A percentile compares a stretch with the other conserved stretches of the same genome.
Evolutionary conservation across 2,888 invertebrate genomes (phyloP).

Genomic region (Drosophila mimica): DNA sequence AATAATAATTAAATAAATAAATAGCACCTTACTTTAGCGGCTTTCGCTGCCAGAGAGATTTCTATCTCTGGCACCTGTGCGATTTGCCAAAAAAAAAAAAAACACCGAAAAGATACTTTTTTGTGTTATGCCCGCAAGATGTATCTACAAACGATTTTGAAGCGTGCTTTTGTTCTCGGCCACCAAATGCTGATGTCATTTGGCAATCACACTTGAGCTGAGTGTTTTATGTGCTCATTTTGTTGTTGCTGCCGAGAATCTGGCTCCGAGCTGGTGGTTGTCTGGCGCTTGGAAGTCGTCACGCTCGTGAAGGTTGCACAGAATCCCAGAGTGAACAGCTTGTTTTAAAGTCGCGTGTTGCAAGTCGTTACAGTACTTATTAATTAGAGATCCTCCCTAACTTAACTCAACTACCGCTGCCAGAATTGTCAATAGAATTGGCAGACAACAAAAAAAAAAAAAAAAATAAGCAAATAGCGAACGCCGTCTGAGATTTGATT

Average conservation of each 20-base stretch:
- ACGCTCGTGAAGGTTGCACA: constrained; percentile 64
- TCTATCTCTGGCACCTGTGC: constrained; percentile 40
- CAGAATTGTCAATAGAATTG: constrained; percentile 59
- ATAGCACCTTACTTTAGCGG: constrained; percentile 12
- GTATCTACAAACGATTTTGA: constrained; percentile 17
- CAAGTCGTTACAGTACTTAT: constrained; percentile 24
- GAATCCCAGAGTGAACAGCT: constrained; percentile 37
- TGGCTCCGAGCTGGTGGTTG: constrained; percentile 16
- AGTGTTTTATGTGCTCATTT: constrained; percentile 33
- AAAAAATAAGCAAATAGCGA: not conserved
- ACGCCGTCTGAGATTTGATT: constrained; percentile 34
- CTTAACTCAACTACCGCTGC: constrained; percentile 12
- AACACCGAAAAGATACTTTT: constrained; percentile 44
- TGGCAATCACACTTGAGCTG: constrained; percentile 66
- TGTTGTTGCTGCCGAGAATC: constrained; percentile 21
- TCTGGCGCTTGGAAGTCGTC: constrained; percentile 53
- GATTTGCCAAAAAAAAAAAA: constrained; percentile 24
- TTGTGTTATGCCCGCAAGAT: constrained; percentile 7
- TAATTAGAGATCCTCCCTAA: constrained; percentile 22
- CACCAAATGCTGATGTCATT: constrained; percentile 70
- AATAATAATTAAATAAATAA: constrained; percentile 4
- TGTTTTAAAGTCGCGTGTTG: constrained; percentile 49
- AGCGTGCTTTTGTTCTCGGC: constrained; percentile 62
- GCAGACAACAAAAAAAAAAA: not conserved
- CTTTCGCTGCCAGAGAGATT: constrained; percentile 56